Percentiles rank a stretch among this genome's conserved stretches.
Conservation (phyloP, 2,888 invertebrate genomes). For the Tigriopus californicus region DNA sequence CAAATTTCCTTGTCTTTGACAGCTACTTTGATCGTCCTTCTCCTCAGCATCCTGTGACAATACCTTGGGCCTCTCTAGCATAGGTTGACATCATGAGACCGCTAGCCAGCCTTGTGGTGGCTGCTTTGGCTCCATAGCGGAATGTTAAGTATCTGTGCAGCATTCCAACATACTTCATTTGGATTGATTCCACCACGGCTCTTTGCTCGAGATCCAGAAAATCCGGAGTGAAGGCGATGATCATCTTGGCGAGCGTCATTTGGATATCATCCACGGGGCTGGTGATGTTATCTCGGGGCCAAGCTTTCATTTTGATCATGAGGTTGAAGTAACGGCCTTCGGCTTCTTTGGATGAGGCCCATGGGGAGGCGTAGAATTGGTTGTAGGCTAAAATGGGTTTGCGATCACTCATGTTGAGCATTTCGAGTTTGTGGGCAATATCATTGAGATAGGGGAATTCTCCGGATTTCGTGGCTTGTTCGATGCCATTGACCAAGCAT, state of each 20-base stretch:
- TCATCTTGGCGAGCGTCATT: slow-evolving; percentile 21
- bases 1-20: no score
- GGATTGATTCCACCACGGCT: slow-evolving; percentile 23
- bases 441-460: background rate
- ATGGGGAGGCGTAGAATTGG: background rate
- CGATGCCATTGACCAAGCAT: background rate
- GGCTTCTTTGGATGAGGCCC: background rate
- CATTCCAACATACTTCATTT: slow-evolving; percentile 24
- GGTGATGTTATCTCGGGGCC: background rate
- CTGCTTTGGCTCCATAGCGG: slow-evolving; percentile 21
- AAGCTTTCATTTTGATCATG: background rate
- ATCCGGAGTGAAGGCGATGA: slow-evolving; percentile 27
- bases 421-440: background rate
- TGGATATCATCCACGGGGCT: background rate
- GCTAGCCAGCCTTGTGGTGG: background rate
- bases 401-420: background rate
- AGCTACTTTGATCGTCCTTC: no score
- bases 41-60: no score
- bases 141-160: slow-evolving; percentile 25
- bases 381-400: background rate
- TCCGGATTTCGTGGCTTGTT: background rate
- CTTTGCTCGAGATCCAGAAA: slow-evolving; percentile 23
- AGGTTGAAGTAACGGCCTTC: background rate
- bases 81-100: background rate
- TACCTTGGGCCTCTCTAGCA: background rate